Conservation (phyloP, 2,113 vertebrate species). For the Anser brachyrhynchus region DNA sequence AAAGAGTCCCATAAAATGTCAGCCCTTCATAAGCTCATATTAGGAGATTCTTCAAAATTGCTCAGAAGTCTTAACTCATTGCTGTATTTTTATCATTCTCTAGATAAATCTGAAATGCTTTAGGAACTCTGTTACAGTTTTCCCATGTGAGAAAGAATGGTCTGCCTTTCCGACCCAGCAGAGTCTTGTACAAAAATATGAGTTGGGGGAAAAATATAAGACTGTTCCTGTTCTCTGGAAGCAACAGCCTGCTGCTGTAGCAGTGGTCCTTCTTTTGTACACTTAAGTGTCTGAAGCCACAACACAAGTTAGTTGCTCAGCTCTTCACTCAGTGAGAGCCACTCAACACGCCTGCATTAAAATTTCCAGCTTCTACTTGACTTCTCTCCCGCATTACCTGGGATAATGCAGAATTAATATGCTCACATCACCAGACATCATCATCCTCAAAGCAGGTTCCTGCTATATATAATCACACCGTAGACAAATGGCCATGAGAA, state of each 20-base stretch:
- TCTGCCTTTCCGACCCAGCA: background rate
- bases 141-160: background rate
- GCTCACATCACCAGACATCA: background rate
- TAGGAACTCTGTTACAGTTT: background rate
- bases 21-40: background rate
- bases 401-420: background rate
- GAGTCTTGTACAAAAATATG: background rate
- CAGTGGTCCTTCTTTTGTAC: fast-evolving
- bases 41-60: background rate
- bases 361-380: background rate
- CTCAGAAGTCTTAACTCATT: background rate
- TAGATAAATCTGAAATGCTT: background rate
- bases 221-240: background rate
- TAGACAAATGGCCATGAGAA: background rate
- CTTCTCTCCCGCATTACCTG: background rate
- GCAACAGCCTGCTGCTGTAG: background rate
- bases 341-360: background rate
- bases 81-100: background rate
- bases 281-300: background rate
- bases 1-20: background rate
- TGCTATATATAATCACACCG: background rate
- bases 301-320: background rate
- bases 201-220: background rate
- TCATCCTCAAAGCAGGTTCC: background rate
- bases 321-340: background rate